Conservation (phyloP, 2,113 vertebrate genomes). For the Bolborhynchus lineola region DNA sequence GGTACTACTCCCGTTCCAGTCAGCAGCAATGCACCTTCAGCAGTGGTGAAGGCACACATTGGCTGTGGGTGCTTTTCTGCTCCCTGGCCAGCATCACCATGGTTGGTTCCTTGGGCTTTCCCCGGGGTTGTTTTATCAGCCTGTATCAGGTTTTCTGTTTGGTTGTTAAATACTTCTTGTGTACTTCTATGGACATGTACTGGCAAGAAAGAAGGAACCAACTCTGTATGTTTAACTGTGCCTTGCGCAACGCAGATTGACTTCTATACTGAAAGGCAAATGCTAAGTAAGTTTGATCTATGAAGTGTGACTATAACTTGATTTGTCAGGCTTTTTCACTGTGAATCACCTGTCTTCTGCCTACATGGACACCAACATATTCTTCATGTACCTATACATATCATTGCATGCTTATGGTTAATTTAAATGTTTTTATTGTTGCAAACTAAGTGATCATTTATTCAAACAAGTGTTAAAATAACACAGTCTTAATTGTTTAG, state of each 20-base stretch:
- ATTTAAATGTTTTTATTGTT: background rate
- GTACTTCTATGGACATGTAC: background rate
- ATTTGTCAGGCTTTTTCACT: background rate
- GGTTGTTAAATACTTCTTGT: background rate
- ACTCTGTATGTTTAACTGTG: background rate
- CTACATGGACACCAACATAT: background rate
- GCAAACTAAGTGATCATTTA: background rate
- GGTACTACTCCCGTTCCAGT: background rate
- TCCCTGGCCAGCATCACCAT: background rate
- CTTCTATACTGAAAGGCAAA: background rate
- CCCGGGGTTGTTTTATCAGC: background rate
- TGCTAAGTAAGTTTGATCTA: background rate
- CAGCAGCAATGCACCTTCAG: background rate
- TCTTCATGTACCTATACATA: background rate
- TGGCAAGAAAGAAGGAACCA: background rate
- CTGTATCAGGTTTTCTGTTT: background rate
- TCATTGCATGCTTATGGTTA: background rate
- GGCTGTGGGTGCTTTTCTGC: background rate
- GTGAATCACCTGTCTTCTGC: background rate
- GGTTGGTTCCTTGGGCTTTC: background rate
- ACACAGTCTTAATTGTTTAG: background rate
- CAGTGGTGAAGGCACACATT: background rate
- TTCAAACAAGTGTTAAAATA: background rate
- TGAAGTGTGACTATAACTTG: background rate
- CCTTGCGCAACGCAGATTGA: background rate